Base-by-base conservation (phyloP, 2,113 vertebrate species). In the Hiodon tergisus region DNA sequence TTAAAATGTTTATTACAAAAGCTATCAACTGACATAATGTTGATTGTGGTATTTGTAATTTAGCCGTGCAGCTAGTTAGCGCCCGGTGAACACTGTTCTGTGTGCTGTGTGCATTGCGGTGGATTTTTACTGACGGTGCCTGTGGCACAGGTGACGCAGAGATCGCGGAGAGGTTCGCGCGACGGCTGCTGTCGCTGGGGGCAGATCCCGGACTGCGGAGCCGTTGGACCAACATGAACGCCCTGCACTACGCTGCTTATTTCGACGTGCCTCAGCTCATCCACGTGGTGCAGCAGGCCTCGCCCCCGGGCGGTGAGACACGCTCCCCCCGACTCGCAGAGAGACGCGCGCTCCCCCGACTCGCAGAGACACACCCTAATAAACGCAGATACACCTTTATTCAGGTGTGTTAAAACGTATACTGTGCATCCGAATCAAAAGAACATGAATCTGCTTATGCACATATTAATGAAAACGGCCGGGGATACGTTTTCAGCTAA, bases 191-290 rank as follows among this genome's bases (percentile, higher is more conserved):
- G 16, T 87, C 90, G 48, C 83, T 96, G 83, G 96, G 95, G 58
- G 97, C 96, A 0, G 94, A 98, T 13, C 91, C 91, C 1, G 94
- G 90, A 73, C 89, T 97, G 60, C 93, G 96, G 62, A 98, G 96
- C 62, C 95, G 96, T 48, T 99, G 97, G 97, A 99, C 97, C 16
- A 97, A 98, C 82, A 99, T 99, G 97, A 97, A 94, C 79, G 96
- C 97, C 57, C 86, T 99, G 86, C 97, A 99, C 84, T 99, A 98
- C 14, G 97, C 97, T 13, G 94, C 97, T 2, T 99, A 99, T 86
- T 98, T 99, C 51, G 97, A 99, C 70, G 96, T 99, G 72, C 96
- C 97, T 5, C 94, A 95, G 63, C 93, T 98, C 7, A 94, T 98
- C 79, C 80, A 81, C 13, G 86, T 98, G 76, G 93, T 99, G 82